Base-by-base conservation (phyloP, 2,888 invertebrate species). In the Dioctria linearis region DNA sequence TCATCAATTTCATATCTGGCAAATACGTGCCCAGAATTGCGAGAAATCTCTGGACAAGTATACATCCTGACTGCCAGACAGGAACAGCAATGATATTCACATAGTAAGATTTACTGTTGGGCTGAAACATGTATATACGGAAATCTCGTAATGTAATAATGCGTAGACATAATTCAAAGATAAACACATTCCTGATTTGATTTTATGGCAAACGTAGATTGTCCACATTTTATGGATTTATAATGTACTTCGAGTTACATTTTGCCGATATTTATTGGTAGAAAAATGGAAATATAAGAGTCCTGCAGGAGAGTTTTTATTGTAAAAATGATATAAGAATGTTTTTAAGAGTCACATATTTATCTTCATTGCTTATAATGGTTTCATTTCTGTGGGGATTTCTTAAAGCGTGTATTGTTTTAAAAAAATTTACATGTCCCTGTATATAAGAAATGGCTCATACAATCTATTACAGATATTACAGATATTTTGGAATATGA, bases 1-100 rank as follows among this genome's bases (percentile, higher is more conserved):
- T 69, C 69, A 69, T 69, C 69, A 69, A 69, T 69, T 69, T 69
- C 69, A 69, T 69, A 69, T 69, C 69, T 69, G 69, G 51, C 11
- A 39, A 37, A 39, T 49, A 69, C 69, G 69, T 69, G 69, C 54
- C 11, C 51, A 49, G 69, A 49, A 69, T 69, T 39, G 9, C 39
- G 46, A 49, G 54, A 54, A 49, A 51, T 39, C 51, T 39, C 6
- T 25, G 13, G 51, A 51, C 51, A 11, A 49, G 11, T 0, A 49
- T 37, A 8, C 13, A 11, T 69, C 69, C 9, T 37, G 43, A 4
- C 67, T 8, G 13, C 13, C 25, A 25, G 46, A 5, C 39, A 51
- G 51, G 69, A 69, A 25, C 8, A 25, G 25, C 25, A 25, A 25
- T n/a, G 11, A 9, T 54, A n/a, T 54, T 54, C 11, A n/a, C 3